Evolutionary conservation across 1,140 invertebrate genomes (phyloP), one percentile per base, ranked within the genome.

Genomic region (Brachystomella parvula): DNA sequence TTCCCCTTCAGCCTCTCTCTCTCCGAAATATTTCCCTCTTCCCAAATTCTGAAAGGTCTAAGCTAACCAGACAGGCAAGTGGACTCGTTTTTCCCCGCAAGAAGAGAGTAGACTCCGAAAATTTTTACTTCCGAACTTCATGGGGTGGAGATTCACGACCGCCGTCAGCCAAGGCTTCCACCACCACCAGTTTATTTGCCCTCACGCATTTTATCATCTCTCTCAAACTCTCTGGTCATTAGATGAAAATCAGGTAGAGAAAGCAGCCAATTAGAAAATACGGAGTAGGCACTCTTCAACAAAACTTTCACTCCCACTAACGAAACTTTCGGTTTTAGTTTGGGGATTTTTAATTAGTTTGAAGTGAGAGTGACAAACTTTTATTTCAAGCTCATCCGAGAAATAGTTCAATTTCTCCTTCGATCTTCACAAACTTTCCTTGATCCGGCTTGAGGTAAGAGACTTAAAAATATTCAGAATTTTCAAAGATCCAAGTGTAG

Each of bases 271-370:
- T 53, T 53, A 53, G 15, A 15, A 53, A 39, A 39, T 39, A 39
- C 35, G 35, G n/a, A n/a, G n/a, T n/a, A n/a, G n/a, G n/a, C n/a
- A 39, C 35, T 6, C 35, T 24, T 6, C 9, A 53, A 15, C 49
- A 53, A 53, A 19, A 53, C 49, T 53, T 53, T 53, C 49, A 15
- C n/a, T n/a, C 49, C 49, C 49, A 39, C 19, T 19, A 39, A 39
- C n/a, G n/a, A n/a, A n/a, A n/a, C n/a, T n/a, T n/a, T n/a, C n/a
- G n/a, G n/a, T n/a, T n/a, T n/a, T n/a, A n/a, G n/a, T n/a, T n/a
- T n/a, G n/a, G n/a, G n/a, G n/a, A n/a, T n/a, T n/a, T n/a, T n/a
- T n/a, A n/a, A n/a, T n/a, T n/a, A n/a, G n/a, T n/a, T n/a, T n/a
- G n/a, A n/a, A n/a, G n/a, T n/a, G n/a, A n/a, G n/a, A n/a, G n/a